These are phyloP conservation scores for Telmatochromis sp. DNA, from an alignment of 2,113 vertebrate genomes.

Conservation along the genomic window DNA sequence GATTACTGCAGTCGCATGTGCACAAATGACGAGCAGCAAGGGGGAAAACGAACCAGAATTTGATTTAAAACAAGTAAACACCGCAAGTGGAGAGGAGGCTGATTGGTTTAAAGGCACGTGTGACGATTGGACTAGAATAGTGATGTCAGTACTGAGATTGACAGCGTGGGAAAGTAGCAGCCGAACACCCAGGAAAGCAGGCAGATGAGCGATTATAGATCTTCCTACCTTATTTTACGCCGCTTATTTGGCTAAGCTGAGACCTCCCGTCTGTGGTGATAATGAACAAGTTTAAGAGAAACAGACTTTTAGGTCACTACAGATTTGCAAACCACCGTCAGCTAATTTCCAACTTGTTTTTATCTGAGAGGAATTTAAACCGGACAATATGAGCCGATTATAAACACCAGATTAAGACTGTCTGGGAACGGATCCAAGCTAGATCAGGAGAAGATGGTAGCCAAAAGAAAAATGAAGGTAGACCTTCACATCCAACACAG, in stretches of 20 bases:
- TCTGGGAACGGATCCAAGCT: background rate
- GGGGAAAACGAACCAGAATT: background rate
- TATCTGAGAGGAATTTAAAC: background rate
- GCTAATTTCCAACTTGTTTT: background rate
- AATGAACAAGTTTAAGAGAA: background rate
- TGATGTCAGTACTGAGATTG: background rate
- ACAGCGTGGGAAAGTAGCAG: background rate
- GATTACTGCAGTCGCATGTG: background rate
- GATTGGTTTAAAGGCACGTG: accelerated
- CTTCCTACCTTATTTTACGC: background rate
- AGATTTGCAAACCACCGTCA: background rate
- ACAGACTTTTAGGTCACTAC: background rate
- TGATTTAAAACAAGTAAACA: background rate
- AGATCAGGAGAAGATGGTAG: background rate
- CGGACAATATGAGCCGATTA: background rate
- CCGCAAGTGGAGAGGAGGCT: background rate
- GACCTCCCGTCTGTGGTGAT: background rate
- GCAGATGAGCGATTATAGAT: background rate
- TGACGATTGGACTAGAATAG: background rate
- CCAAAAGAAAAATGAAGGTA: background rate
- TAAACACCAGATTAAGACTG: background rate
- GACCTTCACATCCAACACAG: background rate
- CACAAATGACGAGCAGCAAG: background rate
- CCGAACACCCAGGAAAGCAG: background rate
- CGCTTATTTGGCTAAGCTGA: background rate